A percentile compares a stretch with the other conserved stretches of the same genome.
Conservation (phyloP, 2,113 vertebrate genomes). For the Rhabdornis inornatus region DNA sequence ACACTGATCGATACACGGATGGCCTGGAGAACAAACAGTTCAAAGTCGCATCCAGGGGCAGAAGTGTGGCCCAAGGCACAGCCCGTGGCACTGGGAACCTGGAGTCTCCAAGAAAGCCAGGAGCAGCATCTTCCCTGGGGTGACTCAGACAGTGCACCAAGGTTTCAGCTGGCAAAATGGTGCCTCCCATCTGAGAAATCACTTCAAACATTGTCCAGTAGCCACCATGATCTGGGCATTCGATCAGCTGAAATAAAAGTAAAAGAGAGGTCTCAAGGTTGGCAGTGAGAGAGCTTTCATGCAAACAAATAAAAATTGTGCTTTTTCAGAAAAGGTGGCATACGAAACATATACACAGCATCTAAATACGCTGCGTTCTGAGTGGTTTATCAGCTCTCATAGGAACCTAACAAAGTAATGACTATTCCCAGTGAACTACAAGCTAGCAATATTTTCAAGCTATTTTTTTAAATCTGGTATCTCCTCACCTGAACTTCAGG, state of each 20-base stretch:
- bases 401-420: not conserved
- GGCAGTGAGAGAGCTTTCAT: not conserved
- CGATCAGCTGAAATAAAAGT: slow-evolving; percentile 69
- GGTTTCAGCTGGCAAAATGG: slow-evolving; percentile 76
- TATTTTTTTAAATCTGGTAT: not conserved
- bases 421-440: not conserved
- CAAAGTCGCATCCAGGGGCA: slow-evolving; percentile 75
- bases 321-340: not conserved
- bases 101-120: not conserved
- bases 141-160: slow-evolving; percentile 45
- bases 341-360: fast-evolving
- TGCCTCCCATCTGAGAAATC: slow-evolving; percentile 75
- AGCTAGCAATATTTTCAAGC: not conserved
- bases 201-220: slow-evolving; percentile 78
- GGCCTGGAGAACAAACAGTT: slow-evolving; percentile 78
- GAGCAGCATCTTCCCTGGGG: not conserved
- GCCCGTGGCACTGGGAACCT: not conserved
- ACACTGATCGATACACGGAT: slow-evolving; percentile 69
- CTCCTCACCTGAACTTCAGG: not conserved
- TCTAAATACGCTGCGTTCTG: not conserved
- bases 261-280: not conserved
- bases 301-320: fast-evolving
- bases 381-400: not conserved
- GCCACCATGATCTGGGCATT: slow-evolving; percentile 77
- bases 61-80: slow-evolving; percentile 41